phyloP scores from a whole-genome alignment of 2,888 invertebrate species.

The Drosophila diplacantha region DNA sequence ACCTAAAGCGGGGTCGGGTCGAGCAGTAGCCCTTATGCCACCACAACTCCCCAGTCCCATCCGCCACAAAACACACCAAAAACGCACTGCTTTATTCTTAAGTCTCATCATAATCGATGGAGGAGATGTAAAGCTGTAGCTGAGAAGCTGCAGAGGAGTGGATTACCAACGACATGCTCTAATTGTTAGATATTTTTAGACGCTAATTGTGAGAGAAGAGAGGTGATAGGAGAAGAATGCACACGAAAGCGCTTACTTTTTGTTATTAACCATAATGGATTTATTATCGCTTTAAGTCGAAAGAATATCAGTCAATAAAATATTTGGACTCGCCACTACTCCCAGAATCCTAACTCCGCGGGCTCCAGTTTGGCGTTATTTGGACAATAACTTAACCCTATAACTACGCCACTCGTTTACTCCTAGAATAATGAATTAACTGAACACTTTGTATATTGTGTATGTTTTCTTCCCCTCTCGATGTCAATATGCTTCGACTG shows the following conservation, averaged over 20 bases:
- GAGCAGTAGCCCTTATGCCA: conserved; percentile 38
- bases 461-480: conserved; percentile 14
- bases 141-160: conserved; percentile 13
- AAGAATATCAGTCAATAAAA: conserved; percentile 46
- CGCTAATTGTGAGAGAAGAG: conserved; percentile 48
- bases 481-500: conserved; percentile 33
- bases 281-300: conserved; percentile 55
- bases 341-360: conserved; percentile 10
- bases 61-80: conserved; percentile 37
- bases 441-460: conserved; percentile 29
- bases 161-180: conserved; percentile 42
- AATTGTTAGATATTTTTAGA: conserved; percentile 66
- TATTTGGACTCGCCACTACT: conserved; percentile 36
- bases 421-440: conserved; percentile 20
- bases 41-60: conserved; percentile 10
- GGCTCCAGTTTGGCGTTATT: conserved; percentile 38
- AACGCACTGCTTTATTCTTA: conserved; percentile 48
- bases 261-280: conserved; percentile 59
- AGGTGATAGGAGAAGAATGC: conserved; percentile 20
- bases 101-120: conserved; percentile 28
- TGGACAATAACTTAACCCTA: conserved; percentile 57
- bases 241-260: conserved; percentile 44
- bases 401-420: conserved; percentile 18
- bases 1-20: conserved; percentile 73
- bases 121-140: conserved; percentile 11